phyloP scores from a whole-genome alignment of 1,140 invertebrate species.

The Drosophila athabasca region DNA sequence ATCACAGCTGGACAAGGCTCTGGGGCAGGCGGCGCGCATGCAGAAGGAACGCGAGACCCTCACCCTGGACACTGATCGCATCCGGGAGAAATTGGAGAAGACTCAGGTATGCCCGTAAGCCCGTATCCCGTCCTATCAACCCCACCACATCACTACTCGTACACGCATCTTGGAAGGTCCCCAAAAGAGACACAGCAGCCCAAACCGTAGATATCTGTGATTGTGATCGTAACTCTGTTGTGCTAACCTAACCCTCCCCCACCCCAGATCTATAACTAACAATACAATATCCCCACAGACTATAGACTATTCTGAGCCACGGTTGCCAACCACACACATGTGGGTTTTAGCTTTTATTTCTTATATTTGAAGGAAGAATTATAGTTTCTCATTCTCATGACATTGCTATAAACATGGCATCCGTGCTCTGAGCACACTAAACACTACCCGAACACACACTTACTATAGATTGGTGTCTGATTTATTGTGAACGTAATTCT shows the following conservation, averaged over 20 bases:
- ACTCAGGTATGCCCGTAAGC: conserved; percentile 88
- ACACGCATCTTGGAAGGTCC: conserved; percentile 39
- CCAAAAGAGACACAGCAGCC: conserved; percentile 11
- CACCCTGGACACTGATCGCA: conserved; percentile 92
- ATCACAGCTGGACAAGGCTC: conserved; percentile 94
- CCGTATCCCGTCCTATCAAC: conserved; percentile 30
- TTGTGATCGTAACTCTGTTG: conserved; percentile 66
- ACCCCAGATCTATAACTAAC: not conserved
- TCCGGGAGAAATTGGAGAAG: conserved; percentile 95
- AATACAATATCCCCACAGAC: conserved; percentile 35
- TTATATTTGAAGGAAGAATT: too few relatives aligned
- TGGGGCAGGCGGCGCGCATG: conserved; percentile 92
- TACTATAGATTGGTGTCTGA: too few relatives aligned
- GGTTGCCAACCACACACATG: too few relatives aligned
- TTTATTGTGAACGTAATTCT: too few relatives aligned
- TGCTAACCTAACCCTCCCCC: conserved; percentile 21
- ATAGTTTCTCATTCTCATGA: too few relatives aligned
- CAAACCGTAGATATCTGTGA: conserved; percentile 40
- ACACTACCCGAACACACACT: too few relatives aligned
- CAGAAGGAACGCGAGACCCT: conserved; percentile 95
- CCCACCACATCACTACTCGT: conserved; percentile 5
- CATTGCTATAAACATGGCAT: too few relatives aligned
- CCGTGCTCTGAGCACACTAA: too few relatives aligned
- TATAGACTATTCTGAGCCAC: conserved; percentile 4
- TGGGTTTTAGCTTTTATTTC: too few relatives aligned